A percentile compares a stretch with the other conserved stretches of the same genome.
phyloP scores from a whole-genome alignment of 64 coral and sea anemone species.

The Dendrophyllia cribrosa region DNA sequence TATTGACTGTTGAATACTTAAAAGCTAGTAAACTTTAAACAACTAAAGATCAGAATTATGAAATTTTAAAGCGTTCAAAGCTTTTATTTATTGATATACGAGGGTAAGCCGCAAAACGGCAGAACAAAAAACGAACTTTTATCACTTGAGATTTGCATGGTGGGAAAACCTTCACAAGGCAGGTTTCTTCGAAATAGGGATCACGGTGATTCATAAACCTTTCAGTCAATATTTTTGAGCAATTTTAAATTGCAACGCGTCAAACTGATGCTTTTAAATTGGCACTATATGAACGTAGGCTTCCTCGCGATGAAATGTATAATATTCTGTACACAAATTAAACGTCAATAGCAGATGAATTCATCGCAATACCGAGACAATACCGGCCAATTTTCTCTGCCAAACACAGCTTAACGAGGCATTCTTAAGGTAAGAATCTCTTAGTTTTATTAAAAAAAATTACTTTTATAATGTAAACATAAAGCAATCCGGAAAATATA shows the following conservation, averaged over 20 bases:
- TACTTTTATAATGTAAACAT: neutral
- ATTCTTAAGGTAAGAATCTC: neutral
- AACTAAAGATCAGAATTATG: conserved; percentile 41
- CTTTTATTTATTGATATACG: conserved; percentile 32
- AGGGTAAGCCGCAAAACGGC: conserved; percentile 3
- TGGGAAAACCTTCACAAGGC: neutral
- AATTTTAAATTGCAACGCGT: neutral
- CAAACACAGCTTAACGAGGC: neutral
- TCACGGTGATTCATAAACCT: neutral
- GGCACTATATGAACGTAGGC: neutral
- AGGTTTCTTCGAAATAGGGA: neutral
- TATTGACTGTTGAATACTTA: conserved; percentile 34
- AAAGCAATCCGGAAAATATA: neutral
- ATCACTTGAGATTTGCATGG: neutral
- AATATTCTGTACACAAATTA: neutral
- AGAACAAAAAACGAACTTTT: conserved; percentile 5
- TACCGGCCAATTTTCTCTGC: too few relatives aligned
- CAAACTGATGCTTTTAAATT: neutral
- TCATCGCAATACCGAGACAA: neutral
- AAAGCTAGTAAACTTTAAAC: conserved; percentile 46
- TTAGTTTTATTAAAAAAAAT: neutral
- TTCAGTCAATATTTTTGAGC: neutral
- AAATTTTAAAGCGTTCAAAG: conserved; percentile 36
- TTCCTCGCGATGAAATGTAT: neutral
- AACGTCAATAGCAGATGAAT: conserved; percentile 12